Base-by-base conservation (phyloP, 2,888 invertebrate genomes). In the Rhagium mordax region DNA sequence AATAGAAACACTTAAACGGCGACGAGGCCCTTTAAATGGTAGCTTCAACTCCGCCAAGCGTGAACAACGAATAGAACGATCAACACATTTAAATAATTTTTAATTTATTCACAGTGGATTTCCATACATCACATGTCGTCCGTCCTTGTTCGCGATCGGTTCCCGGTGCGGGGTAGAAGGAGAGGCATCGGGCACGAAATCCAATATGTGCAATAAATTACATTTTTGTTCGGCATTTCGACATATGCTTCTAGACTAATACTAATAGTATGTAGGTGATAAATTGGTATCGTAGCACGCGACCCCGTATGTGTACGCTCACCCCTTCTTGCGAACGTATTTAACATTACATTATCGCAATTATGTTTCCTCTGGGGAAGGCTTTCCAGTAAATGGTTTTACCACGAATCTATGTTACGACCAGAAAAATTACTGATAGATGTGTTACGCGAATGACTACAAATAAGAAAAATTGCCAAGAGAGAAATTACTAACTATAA, bases 31-130 rank as follows among this genome's bases (percentile, higher is more conserved):
- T 79, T 76, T 76, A 77, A 81, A 78, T 79, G 77, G 79, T 80
- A 79, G 74, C 76, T 74, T 80, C 79, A 74, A 70, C 72, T 72
- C 77, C 77, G 76, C 78, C 77, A 74, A 81, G 79, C 84, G 81
- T 84, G 79, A 81, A 81, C 78, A 77, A 71, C 80, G 78, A 78
- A 75, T 77, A 82, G 82, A 79, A 74, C 82, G 81, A 83, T 84
- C 84, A 84, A 83, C 83, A 84, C 84, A 84, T 85, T 84, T 82
- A 81, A 84, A 84, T 84, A 82, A 83, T 83, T 83, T 83, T 83
- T 81, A 83, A 82, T 83, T 81, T 82, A 80, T 81, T 76, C 79
- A 61, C 69, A 53, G 59, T 68, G 51, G 69, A 41, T 70, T 60
- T 55, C 41, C 33, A 57, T 70, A 64, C 57, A 64, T 57, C 41